Conservation (phyloP, 2,797 vertebrate species). For the Rhinoraja longicauda region DNA sequence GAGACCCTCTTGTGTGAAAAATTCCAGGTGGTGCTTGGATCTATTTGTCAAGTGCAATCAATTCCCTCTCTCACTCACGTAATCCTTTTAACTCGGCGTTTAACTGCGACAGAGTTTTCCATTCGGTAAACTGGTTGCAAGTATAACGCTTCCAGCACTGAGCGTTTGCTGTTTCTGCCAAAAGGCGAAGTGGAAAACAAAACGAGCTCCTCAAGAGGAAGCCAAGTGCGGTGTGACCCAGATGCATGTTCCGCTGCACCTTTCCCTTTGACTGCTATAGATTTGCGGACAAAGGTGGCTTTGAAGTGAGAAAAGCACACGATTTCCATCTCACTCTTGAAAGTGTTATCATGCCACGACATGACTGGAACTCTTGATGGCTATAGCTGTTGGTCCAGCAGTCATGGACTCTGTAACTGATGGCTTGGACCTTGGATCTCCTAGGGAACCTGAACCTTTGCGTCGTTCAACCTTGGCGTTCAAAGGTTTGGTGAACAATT, state of each 20-base stretch:
- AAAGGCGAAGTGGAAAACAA: background rate
- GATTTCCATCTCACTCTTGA: background rate
- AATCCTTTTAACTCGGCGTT: background rate
- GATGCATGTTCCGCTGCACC: background rate
- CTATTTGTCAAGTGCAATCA: background rate
- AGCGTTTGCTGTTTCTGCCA: background rate
- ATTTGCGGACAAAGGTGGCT: background rate
- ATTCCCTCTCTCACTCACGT: background rate
- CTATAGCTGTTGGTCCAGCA: background rate
- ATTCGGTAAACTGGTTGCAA: background rate
- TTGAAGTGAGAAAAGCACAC: background rate
- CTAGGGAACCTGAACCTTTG: background rate
- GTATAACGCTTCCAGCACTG: background rate
- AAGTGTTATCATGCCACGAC: background rate
- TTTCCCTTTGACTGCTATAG: background rate
- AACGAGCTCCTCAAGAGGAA: background rate
- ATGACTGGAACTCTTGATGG: background rate
- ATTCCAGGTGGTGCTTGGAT: background rate
- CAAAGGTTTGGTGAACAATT: background rate
- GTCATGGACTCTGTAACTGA: background rate
- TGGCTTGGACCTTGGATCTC: background rate
- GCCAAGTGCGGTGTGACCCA: background rate
- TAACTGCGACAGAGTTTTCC: background rate
- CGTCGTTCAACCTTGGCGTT: background rate
- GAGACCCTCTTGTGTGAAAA: background rate